Evolutionary conservation across 2,888 invertebrate genomes (phyloP).

Genomic region (Nysson spinosus): DNA sequence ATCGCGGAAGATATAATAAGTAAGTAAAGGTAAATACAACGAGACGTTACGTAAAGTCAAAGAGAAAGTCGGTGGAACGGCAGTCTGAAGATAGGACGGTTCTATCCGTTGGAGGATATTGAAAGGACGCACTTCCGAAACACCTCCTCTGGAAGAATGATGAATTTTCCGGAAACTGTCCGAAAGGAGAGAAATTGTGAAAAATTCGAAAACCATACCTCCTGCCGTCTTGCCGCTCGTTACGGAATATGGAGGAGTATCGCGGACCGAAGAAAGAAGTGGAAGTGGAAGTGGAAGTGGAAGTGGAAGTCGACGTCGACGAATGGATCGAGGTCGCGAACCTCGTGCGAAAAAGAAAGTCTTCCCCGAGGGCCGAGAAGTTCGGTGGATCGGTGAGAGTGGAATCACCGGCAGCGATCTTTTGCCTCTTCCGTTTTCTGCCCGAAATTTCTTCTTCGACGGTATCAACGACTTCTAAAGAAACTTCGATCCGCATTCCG

Average conservation of each 20-base stretch:
- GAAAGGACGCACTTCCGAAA: too few relatives aligned
- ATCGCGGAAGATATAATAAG: too few relatives aligned
- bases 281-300: slow-evolving; percentile 14
- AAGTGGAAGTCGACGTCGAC: too few relatives aligned
- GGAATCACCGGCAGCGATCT: slow-evolving; percentile 51
- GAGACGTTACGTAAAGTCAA: slow-evolving; percentile 30
- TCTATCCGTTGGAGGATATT: too few relatives aligned
- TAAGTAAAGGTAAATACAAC: slow-evolving; percentile 7
- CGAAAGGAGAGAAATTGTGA: too few relatives aligned
- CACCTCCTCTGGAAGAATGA: too few relatives aligned
- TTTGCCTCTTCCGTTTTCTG: slow-evolving; percentile 6
- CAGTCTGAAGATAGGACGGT: too few relatives aligned
- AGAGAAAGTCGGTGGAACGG: slow-evolving; percentile 32
- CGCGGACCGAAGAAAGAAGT: slow-evolving; percentile 2
- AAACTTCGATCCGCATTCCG: slow-evolving; percentile 17
- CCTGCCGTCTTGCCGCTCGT: too few relatives aligned
- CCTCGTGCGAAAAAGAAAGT: slow-evolving; percentile 66
- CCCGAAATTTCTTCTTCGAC: slow-evolving; percentile 23
- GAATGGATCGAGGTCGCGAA: slow-evolving; percentile 60
- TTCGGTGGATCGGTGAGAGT: slow-evolving; percentile 63
- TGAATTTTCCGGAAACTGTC: too few relatives aligned
- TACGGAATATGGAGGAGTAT: too few relatives aligned
- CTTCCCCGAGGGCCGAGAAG: slow-evolving; percentile 50
- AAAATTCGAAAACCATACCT: too few relatives aligned
- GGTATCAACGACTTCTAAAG: slow-evolving; percentile 20